Base-by-base conservation (phyloP, 2,113 vertebrate genomes). In the Oceanites oceanicus region DNA sequence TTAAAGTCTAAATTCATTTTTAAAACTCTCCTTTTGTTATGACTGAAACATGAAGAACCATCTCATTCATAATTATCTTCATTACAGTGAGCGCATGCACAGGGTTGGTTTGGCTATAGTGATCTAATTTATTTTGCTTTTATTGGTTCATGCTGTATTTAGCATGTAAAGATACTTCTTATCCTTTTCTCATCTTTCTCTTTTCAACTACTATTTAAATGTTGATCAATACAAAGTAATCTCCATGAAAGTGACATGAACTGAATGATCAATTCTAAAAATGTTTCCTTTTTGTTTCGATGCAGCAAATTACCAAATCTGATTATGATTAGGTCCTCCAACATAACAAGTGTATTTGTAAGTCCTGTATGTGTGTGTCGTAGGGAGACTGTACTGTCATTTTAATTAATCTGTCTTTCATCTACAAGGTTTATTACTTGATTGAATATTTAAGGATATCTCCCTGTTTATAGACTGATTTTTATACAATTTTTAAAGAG, bases 161-260 rank as follows among this genome's bases (percentile, higher is more conserved):
- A 92, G 94, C 93, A 93, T 97, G 93, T 91, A 91, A 86, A 70
- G 92, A 90, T 96, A 94, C 58, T 94, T 96, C 89, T 93, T 94
- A 91, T 94, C 71, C 94, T 93, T 96, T 95, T 95, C 71, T 95
- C 58, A 23, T 95, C 93, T 83, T 96, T 97, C 77, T 86, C 87
- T 96, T 96, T 86, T 95, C 93, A 94, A 79, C 92, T 88, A 62
- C 93, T 93, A 9, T 91, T 95, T 93, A 90, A 96, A 95, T 92
- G 92, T 92, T 96, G 96, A 97, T 97, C 96, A 96, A 97, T 97
- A 97, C 66, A 90, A 97, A 95, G 94, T 79, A 97, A 96, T 97
- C 96, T 97, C 85, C 85, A 94, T 96, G 94, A 97, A 90, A 97
- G 96, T 93, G 67, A 93, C 94, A 85, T 95, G 96, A 94, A 96